A percentile compares a stretch with the other conserved stretches of the same genome.
Conservation (phyloP, 2,888 invertebrate species). For the Lamellibrachia satsuma region DNA sequence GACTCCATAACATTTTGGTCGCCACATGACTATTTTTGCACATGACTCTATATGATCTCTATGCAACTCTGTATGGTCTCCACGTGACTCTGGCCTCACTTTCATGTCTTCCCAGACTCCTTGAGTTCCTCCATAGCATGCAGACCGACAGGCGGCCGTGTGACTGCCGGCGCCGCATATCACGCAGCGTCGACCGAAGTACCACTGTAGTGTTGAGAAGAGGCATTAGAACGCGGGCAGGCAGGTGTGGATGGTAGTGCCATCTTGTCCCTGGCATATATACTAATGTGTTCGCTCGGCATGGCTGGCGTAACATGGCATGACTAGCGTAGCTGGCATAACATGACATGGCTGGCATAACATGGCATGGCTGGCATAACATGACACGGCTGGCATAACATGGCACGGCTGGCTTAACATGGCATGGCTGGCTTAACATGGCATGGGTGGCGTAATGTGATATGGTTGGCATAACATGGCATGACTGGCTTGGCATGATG, state of each 20-base stretch:
- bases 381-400: too few relatives aligned
- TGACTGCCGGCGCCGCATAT: background rate
- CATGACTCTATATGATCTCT: background rate
- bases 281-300: background rate
- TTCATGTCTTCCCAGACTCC: background rate
- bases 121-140: slow-evolving; percentile 3
- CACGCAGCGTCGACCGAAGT: background rate
- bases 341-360: too few relatives aligned
- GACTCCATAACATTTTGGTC: background rate
- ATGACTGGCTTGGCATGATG: background rate
- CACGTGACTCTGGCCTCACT: background rate
- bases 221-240: background rate
- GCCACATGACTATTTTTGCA: background rate
- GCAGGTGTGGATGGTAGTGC: background rate
- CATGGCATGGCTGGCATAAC: too few relatives aligned
- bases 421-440: too few relatives aligned
- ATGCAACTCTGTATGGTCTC: background rate
- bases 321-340: too few relatives aligned
- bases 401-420: too few relatives aligned
- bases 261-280: background rate
- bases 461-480: background rate
- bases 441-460: background rate
- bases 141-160: background rate
- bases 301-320: background rate
- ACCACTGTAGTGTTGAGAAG: background rate